Conservation (phyloP, 2,888 invertebrate genomes). For the Drosophila nr. medialis region DNA sequence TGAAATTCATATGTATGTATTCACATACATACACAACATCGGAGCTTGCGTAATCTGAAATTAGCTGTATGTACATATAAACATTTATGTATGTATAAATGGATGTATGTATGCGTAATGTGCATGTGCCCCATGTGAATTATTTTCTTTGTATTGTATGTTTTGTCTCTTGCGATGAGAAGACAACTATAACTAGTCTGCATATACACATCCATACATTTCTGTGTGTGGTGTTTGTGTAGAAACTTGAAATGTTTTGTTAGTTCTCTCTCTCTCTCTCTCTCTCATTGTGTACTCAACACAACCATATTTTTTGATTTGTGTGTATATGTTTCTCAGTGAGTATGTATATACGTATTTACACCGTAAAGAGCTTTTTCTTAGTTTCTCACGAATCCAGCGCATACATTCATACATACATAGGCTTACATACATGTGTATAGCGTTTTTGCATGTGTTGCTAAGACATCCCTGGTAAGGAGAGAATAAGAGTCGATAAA, state of each 20-base stretch:
- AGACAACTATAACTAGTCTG: conserved; percentile 46
- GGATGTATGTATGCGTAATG: conserved; percentile 23
- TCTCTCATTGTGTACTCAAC: conserved; percentile 10
- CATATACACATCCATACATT: conserved; percentile 1
- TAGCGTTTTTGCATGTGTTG: conserved; percentile 32
- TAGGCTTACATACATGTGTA: conserved; percentile 9
- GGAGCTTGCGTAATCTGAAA: conserved; percentile 73
- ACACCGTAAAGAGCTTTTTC: conserved; percentile 32
- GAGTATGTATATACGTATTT: conserved; percentile 36
- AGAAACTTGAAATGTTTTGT: conserved; percentile 55
- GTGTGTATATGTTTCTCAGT: conserved; percentile 22
- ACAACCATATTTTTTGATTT: conserved; percentile 32
- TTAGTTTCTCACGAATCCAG: conserved; percentile 18
- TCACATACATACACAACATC: conserved; percentile 38
- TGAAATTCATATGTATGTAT: conserved; percentile 34
- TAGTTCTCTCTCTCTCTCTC: conserved; percentile 16
- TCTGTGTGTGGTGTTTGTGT: conserved; percentile 14
- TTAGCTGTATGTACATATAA: conserved; percentile 42
- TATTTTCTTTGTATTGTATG: conserved; percentile 36
- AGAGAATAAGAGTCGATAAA: conserved; percentile 46
- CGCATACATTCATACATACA: conserved; percentile 13
- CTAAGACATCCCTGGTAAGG: conserved; percentile 46
- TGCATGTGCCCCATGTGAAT: conserved; percentile 44
- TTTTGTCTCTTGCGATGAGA: conserved; percentile 37
- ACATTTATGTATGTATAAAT: conserved; percentile 12